Evolutionary conservation across 2,797 vertebrate genomes (phyloP).

Genomic region (Eremophila alpestris): DNA sequence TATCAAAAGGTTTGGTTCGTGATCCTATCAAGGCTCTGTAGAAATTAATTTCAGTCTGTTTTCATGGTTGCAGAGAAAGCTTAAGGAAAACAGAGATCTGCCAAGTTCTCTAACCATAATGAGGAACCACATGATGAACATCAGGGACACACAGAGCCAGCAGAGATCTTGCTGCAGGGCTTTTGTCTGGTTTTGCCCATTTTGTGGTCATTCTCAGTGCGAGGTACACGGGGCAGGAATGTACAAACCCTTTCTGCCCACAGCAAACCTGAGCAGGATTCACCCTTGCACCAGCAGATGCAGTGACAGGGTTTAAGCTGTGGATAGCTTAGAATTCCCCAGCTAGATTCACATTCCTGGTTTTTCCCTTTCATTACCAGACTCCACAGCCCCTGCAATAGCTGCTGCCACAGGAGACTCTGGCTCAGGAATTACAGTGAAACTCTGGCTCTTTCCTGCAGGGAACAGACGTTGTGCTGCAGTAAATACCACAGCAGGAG

Average conservation of each 20-base stretch:
- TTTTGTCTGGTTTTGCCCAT: neutral
- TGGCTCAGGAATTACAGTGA: neutral
- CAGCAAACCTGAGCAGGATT: neutral
- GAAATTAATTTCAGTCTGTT: neutral
- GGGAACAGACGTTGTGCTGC: fast-evolving
- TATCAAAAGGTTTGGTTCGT: neutral
- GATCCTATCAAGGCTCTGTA: neutral
- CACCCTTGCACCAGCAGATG: neutral
- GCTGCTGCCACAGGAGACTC: neutral
- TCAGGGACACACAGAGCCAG: neutral
- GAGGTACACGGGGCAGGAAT: neutral
- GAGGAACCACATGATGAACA: neutral
- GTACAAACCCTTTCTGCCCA: neutral
- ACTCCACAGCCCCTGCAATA: neutral
- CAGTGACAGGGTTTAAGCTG: neutral
- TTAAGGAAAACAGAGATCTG: neutral
- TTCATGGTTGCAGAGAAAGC: neutral
- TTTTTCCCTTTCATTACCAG: neutral
- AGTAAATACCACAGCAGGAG: neutral
- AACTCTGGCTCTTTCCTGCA: neutral
- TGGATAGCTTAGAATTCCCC: neutral
- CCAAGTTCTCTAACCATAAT: neutral
- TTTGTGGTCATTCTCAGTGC: neutral
- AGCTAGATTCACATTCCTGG: neutral
- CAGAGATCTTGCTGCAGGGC: neutral